These are phyloP conservation scores for Sturmia bella DNA, from an alignment of 2,888 invertebrate genomes.

Conservation along the genomic window DNA sequence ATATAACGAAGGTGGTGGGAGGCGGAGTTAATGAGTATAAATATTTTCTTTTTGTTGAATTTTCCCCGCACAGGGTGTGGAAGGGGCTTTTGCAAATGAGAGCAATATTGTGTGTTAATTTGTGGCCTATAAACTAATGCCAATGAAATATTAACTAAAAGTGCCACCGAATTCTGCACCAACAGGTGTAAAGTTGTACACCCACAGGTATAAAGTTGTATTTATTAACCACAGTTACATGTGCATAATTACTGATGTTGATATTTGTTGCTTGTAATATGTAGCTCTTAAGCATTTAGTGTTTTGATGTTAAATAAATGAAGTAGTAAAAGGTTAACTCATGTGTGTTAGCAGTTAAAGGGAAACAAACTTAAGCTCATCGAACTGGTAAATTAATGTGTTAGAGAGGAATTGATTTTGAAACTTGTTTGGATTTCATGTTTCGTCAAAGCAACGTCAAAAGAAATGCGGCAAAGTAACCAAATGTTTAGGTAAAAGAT, in stretches of 20 bases:
- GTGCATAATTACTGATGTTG: slow-evolving; percentile 3
- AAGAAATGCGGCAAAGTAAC: too few relatives aligned
- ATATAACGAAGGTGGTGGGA: slow-evolving; percentile 12
- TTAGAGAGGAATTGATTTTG: too few relatives aligned
- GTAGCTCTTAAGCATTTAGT: too few relatives aligned
- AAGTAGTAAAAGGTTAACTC: too few relatives aligned
- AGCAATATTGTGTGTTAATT: slow-evolving; percentile 73
- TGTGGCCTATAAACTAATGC: slow-evolving; percentile 75
- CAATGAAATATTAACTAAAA: slow-evolving; percentile 67
- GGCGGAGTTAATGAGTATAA: slow-evolving; percentile 48
- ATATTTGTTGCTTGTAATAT: too few relatives aligned
- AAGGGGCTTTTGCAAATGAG: slow-evolving; percentile 22
- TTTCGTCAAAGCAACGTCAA: too few relatives aligned
- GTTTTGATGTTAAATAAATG: too few relatives aligned
- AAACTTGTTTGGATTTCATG: too few relatives aligned
- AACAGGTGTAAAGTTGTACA: slow-evolving; percentile 26
- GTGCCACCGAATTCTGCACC: slow-evolving; percentile 19
- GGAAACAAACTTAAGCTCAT: too few relatives aligned
- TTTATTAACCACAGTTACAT: slow-evolving; percentile 78
- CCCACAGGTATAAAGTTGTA: slow-evolving; percentile 81
- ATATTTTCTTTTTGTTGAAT: slow-evolving; percentile 38
- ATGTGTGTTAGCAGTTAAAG: too few relatives aligned
- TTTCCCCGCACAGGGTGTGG: slow-evolving; percentile 15
- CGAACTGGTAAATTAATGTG: too few relatives aligned
- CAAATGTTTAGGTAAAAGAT: too few relatives aligned